Evolutionary conservation across 2,113 vertebrate genomes (phyloP).

Genomic region (Callopanchax toddi): DNA sequence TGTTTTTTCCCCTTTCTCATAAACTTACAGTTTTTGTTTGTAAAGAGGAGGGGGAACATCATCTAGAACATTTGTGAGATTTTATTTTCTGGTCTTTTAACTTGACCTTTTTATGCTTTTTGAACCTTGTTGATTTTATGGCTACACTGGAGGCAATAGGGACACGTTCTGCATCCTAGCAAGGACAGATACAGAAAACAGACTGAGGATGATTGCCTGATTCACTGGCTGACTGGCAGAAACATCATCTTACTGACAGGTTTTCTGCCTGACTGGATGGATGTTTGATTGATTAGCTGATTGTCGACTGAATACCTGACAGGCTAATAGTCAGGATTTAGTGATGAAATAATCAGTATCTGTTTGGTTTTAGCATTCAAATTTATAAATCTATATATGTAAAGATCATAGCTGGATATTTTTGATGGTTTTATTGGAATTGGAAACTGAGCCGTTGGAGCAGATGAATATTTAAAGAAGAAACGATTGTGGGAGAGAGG

Average conservation of each 20-base stretch:
- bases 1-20: no score
- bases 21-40: no score
- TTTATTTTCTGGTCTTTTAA: no score
- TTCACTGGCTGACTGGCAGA: conserved; percentile 35
- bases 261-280: conserved; percentile 13
- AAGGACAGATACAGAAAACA: conserved; percentile 32
- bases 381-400: no score
- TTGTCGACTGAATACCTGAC: conserved; percentile 6
- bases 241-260: conserved; percentile 26
- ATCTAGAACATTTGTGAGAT: no score
- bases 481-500: no score
- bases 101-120: not conserved
- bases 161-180: conserved; percentile 32
- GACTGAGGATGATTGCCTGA: conserved; percentile 24
- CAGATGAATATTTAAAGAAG: not conserved
- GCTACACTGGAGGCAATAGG: conserved; percentile 14
- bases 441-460: not conserved
- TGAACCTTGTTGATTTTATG: conserved; percentile 4
- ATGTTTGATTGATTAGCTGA: not conserved
- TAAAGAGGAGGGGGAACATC: no score
- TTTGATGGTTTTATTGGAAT: not conserved
- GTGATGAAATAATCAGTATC: no score
- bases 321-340: not conserved
- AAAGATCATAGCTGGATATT: no score
- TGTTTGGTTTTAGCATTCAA: no score